A percentile compares a stretch with the other conserved stretches of the same genome.
Evolutionary conservation across 2,113 vertebrate species (phyloP).

Genomic region (Tychaedon coryphoeus): DNA sequence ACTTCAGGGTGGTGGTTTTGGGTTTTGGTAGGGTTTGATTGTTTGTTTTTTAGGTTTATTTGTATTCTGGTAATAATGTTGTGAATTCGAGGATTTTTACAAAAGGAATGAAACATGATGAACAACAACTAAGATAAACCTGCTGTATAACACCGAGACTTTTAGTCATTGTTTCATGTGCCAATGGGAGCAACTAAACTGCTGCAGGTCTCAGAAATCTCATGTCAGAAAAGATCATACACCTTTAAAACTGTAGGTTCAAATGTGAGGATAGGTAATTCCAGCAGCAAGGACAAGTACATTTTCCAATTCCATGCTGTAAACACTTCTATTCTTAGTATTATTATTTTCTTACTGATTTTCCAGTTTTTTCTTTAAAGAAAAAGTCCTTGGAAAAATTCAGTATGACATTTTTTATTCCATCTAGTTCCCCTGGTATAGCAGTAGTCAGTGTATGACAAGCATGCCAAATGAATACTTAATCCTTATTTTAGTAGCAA

Average conservation of each 20-base stretch:
- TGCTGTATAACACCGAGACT: background rate
- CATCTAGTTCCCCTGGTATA: constrained; percentile 22
- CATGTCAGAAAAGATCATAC: background rate
- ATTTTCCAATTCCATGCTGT: background rate
- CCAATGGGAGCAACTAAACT: background rate
- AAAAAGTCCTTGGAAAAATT: background rate
- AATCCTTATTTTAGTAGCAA: constrained; percentile 56
- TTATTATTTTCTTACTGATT: background rate
- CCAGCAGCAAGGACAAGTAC: background rate
- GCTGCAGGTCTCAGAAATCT: background rate
- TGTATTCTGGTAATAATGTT: background rate
- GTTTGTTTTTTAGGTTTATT: background rate
- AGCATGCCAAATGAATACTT: constrained; percentile 49
- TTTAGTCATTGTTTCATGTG: background rate
- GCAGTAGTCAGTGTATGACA: constrained; percentile 8
- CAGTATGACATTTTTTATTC: constrained; percentile 5
- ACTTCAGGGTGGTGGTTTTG: background rate
- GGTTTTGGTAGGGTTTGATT: background rate
- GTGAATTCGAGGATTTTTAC: background rate
- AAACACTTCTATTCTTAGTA: background rate
- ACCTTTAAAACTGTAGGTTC: background rate
- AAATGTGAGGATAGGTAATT: background rate
- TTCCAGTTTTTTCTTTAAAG: background rate
- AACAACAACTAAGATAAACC: background rate
- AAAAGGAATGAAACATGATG: background rate